A percentile compares a stretch with the other conserved stretches of the same genome.
These are phyloP conservation scores for Palaemon carinicauda DNA, from an alignment of 1,140 invertebrate species.

Conservation along the genomic window DNA sequence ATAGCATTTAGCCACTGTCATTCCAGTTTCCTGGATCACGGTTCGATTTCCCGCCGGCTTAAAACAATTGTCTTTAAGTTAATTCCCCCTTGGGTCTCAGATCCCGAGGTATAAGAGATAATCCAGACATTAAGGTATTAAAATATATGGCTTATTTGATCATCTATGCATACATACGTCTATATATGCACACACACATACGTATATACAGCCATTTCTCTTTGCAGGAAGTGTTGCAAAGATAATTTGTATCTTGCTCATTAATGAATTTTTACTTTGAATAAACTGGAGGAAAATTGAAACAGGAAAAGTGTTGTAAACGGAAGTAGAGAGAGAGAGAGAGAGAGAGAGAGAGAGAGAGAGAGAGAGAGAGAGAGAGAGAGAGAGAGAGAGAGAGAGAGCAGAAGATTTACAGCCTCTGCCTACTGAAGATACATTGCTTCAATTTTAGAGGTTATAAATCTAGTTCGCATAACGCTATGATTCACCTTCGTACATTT, in stretches of 20 bases:
- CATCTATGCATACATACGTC: background rate
- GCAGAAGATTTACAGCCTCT: background rate
- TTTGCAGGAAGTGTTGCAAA: background rate
- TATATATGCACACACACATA: no score
- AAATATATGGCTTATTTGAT: no score
- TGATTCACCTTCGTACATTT: background rate
- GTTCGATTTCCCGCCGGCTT: no score
- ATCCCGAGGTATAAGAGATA: no score
- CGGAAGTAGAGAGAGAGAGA: background rate
- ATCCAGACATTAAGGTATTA: no score
- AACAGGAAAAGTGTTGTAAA: background rate
- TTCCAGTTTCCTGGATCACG: no score
- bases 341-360: background rate
- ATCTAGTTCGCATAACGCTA: background rate
- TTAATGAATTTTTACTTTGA: no score
- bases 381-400: background rate
- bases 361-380: slow-evolving; percentile 13
- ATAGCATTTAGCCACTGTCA: no score
- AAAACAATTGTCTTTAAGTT: no score
- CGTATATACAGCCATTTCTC: no score
- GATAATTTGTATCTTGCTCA: background rate
- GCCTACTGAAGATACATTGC: background rate
- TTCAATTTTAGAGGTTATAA: background rate
- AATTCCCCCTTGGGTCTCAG: no score
- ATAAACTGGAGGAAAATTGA: background rate